phyloP scores from a whole-genome alignment of 2,888 invertebrate genomes.

The Ectemnius continuus region DNA sequence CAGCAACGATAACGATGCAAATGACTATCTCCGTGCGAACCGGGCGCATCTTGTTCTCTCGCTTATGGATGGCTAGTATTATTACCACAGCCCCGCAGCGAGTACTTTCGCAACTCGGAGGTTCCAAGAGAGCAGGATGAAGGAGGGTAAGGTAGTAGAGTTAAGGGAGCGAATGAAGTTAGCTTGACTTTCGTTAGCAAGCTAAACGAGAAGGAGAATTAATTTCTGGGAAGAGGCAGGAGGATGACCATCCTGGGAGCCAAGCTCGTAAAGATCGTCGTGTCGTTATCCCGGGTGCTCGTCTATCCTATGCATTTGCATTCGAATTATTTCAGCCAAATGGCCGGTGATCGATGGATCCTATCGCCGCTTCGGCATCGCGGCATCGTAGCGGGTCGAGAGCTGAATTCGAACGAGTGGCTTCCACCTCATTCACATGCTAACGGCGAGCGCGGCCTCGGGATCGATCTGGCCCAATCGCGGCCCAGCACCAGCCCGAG shows the following conservation, averaged over 20 bases:
- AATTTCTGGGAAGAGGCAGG: slow-evolving; percentile 29
- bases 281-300: slow-evolving; percentile 25
- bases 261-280: slow-evolving; percentile 45
- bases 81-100: neutral
- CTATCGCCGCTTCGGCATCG: slow-evolving; percentile 16
- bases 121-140: neutral
- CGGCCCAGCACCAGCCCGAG: slow-evolving; percentile 41
- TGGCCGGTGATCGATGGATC: slow-evolving; percentile 67
- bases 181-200: neutral
- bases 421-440: slow-evolving; percentile 70
- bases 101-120: neutral
- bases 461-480: slow-evolving; percentile 58
- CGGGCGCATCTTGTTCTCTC: too few species aligned
- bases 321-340: slow-evolving; percentile 60
- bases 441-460: slow-evolving; percentile 60
- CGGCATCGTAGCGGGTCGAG: slow-evolving; percentile 17
- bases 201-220: slow-evolving; percentile 14
- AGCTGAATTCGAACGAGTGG: slow-evolving; percentile 70
- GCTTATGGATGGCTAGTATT: neutral
- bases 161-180: too few species aligned
- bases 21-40: neutral
- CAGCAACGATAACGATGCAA: neutral
- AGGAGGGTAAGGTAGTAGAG: too few species aligned
- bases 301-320: slow-evolving; percentile 54
- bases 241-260: slow-evolving; percentile 49